A percentile compares a stretch with the other conserved stretches of the same genome.
phyloP scores from a whole-genome alignment of 2,797 vertebrate genomes.

The Propithecus perrieri region DNA sequence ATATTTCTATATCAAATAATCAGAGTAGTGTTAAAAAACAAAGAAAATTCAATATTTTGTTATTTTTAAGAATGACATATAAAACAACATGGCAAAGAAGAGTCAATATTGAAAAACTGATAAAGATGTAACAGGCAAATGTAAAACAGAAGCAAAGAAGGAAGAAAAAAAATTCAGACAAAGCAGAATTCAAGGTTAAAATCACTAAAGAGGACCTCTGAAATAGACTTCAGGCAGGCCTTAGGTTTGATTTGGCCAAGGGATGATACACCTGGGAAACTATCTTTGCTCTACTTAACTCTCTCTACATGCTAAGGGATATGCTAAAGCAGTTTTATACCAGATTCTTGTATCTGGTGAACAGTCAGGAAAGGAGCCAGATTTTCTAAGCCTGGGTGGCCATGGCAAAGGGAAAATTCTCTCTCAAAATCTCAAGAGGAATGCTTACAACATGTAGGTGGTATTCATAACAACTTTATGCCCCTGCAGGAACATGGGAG shows the following conservation, averaged over 20 bases:
- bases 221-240: background rate
- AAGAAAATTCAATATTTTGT: background rate
- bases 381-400: background rate
- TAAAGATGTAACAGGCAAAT: background rate
- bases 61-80: background rate
- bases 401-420: background rate
- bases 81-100: background rate
- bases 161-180: background rate
- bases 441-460: background rate
- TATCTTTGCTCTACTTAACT: background rate
- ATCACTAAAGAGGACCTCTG: background rate
- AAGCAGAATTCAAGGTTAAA: background rate
- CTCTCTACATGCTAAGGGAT: background rate
- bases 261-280: background rate
- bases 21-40: background rate
- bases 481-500: background rate
- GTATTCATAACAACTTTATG: background rate
- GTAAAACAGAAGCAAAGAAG: background rate
- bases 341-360: background rate
- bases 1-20: constrained; percentile 4
- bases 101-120: background rate
- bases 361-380: background rate
- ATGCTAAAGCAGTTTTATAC: background rate
- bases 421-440: background rate
- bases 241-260: background rate